Conservation (phyloP, 2,797 vertebrate species). For the Enteromius unitaeniatus region DNA sequence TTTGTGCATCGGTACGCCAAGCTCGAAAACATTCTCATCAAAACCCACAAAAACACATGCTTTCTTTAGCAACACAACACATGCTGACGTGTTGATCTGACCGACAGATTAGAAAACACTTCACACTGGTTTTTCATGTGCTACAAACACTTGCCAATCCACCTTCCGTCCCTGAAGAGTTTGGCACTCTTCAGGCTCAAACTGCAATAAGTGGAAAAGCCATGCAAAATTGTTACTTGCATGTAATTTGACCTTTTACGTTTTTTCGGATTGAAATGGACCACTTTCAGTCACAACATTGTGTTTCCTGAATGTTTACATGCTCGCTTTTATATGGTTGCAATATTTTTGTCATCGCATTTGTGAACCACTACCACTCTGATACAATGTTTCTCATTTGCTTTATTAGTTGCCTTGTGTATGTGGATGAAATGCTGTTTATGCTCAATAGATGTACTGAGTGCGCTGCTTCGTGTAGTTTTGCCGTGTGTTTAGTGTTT, state of each 20-base stretch:
- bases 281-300: conserved; percentile 4
- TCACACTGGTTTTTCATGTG: conserved; percentile 25
- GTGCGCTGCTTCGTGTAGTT: conserved; percentile 41
- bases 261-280: conserved; percentile 14
- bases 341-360: not conserved
- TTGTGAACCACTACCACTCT: conserved; percentile 48
- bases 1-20: conserved; percentile 46
- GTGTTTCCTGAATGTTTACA: conserved; percentile 42
- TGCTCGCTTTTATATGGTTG: conserved; percentile 16
- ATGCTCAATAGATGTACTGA: conserved; percentile 16
- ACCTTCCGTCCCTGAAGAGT: not conserved
- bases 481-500: conserved; percentile 49
- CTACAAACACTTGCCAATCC: conserved; percentile 4
- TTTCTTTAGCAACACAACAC: conserved; percentile 29
- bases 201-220: conserved; percentile 64
- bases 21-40: conserved; percentile 21
- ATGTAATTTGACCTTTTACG: conserved; percentile 35
- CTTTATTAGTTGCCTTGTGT: conserved; percentile 30
- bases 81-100: conserved; percentile 4
- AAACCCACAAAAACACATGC: conserved; percentile 14
- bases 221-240: conserved; percentile 53
- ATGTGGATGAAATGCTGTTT: conserved; percentile 29
- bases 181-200: conserved; percentile 25
- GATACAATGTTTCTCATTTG: conserved; percentile 29
- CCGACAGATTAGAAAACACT: not conserved